Evolutionary conservation across 2,888 invertebrate genomes (phyloP), one percentile per base, ranked within the genome.

Genomic region (Eupithecia inturbata): DNA sequence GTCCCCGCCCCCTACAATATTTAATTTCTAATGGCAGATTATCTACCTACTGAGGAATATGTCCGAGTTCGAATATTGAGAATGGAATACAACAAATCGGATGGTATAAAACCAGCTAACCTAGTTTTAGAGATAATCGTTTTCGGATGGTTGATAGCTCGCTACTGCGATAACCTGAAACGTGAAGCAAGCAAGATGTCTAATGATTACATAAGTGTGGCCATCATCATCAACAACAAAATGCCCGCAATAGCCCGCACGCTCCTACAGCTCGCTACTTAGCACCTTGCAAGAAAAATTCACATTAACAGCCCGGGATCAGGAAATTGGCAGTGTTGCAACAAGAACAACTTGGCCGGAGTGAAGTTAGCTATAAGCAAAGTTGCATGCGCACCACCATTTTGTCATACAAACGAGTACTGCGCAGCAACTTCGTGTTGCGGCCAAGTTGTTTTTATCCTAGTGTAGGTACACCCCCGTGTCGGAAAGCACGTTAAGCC

Each of bases 61-160:
- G 10, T 49, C 19, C 41, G 1, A 41, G 5, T 45, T 45, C 19
- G 19, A 19, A 45, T 19, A 19, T 45, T 19, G n/a, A 1, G 49
- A n/a, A 9, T 9, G n/a, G 14, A 49, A 9, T 26, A 4, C 22
- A 53, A 53, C 12, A 14, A 26, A 70, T 60, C 36, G 70, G 26
- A 22, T 41, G 26, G 26, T 62, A 39, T 66, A 53, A 68, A 41
- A 26, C 3, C 16, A 36, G 36, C 67, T 70, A 69, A 67, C 76
- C 76, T 71, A 74, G 33, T 76, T 75, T 41, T 63, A 49, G 12
- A 71, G 72, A 75, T 76, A 76, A 76, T 74, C 74, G 70, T 36
- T 72, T 71, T 74, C n/a, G 71, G 71, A 72, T 76, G 63, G 67
- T 22, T 66, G 66, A 70, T 70, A 70, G n/a, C 39, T 36, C 33